Base-by-base conservation (phyloP, 2,797 vertebrate species). In the Chelidonichthys spinosus region DNA sequence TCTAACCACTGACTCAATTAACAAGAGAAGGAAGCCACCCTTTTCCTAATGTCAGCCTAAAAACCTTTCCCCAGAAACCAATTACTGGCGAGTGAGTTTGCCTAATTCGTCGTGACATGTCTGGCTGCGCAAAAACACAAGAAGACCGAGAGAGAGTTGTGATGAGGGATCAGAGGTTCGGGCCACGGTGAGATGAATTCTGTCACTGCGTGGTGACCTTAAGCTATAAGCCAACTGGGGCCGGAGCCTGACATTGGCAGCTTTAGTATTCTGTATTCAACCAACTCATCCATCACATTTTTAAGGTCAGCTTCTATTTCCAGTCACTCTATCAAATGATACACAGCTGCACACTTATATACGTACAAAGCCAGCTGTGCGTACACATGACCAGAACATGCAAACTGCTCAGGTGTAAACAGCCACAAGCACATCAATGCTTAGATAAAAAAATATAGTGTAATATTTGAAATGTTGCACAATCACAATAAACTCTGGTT, bases 271-370 rank as follows among this genome's bases (percentile, higher is more conserved):
- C 93, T 69, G 80, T 76, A 54, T 85, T 49, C 85, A 85, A 74
- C 73, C 68, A 74, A 68, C 79, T 87, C 91, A 94, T 95, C 92
- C 92, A 91, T 95, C 94, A 92, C 87, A 85, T 88, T 92, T 90
- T 92, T 94, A 94, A 95, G 94, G 94, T 95, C 93, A 92, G 77
- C 86, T 84, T 87, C 92, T 86, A 93, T 93, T 94, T 93, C 78
- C 73, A 92, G 83, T 89, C 90, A 89, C 89, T 92, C 90, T 84
- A 89, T 92, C 90, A 92, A 90, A 90, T 89, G 82, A 85, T 59
- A 67, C 35, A 62, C 54, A 40, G 58, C n/a, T n/a, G 55, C 44
- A 62, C 63, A 69, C 75, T 74, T 76, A 75, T 54, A 56, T 43
- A 58, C 33, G 44, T 43, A 63, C 44, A 63, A 35, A 53, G 25